A percentile compares a stretch with the other conserved stretches of the same genome.
These are phyloP conservation scores for Sebastes taczanowskii DNA, from an alignment of 2,797 vertebrate species.

Conservation along the genomic window DNA sequence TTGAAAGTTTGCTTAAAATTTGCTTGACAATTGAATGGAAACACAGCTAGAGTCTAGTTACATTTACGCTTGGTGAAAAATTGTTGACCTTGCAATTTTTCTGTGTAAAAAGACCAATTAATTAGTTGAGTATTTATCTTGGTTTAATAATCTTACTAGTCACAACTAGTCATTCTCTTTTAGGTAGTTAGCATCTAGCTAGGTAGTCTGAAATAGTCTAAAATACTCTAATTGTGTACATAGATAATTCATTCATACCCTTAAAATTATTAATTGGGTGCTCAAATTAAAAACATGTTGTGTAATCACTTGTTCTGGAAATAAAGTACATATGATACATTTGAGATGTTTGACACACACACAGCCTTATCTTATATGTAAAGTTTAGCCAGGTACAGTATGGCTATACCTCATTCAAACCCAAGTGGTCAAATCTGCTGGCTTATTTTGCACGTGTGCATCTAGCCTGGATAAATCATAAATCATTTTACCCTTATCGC, in stretches of 20 bases:
- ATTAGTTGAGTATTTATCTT: neutral
- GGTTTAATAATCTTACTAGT: neutral
- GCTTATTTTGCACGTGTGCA: neutral
- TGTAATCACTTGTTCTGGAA: neutral
- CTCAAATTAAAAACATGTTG: neutral
- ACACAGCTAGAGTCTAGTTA: too few species aligned
- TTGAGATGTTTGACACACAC: neutral
- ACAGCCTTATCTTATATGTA: neutral
- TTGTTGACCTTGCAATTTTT: neutral
- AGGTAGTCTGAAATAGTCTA: neutral
- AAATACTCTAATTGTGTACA: neutral
- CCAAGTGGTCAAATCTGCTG: too few species aligned
- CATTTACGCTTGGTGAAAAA: too few species aligned
- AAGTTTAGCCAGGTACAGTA: neutral
- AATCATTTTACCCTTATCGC: neutral
- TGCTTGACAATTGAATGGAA: too few species aligned
- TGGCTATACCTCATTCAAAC: too few species aligned
- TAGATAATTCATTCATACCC: neutral
- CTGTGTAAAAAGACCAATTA: neutral
- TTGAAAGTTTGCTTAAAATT: neutral
- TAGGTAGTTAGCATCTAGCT: neutral
- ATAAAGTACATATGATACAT: neutral
- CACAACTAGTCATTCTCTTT: neutral
- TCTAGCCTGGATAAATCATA: neutral
- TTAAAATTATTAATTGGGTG: neutral